phyloP scores from a whole-genome alignment of 1,140 invertebrate species.

The Palaemon carinicauda region DNA sequence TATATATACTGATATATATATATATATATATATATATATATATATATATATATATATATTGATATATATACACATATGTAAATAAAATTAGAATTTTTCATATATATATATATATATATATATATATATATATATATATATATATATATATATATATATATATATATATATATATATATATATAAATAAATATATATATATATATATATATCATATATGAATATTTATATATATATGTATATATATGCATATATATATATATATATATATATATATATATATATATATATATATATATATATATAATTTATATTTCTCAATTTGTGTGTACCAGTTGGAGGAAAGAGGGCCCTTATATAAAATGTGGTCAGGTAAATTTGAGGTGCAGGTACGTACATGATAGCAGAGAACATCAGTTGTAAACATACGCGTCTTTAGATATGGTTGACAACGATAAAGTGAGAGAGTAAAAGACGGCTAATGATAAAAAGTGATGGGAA shows the following conservation, averaged over 20 bases:
- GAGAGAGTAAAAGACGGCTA: too few relatives aligned
- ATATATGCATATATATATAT: constrained; percentile 15
- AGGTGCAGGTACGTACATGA: too few relatives aligned
- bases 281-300: constrained; percentile 5
- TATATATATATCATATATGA: background rate
- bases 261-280: constrained; percentile 18
- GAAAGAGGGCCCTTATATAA: too few relatives aligned
- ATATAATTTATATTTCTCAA: too few relatives aligned
- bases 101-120: constrained; percentile 23
- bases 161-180: constrained; percentile 18
- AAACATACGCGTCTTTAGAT: too few relatives aligned
- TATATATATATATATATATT: constrained; percentile 4
- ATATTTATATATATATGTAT: constrained; percentile 3
- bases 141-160: constrained; percentile 21
- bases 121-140: constrained; percentile 15
- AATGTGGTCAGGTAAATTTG: too few relatives aligned
- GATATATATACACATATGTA: background rate
- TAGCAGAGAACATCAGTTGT: too few relatives aligned
- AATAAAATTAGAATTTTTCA: too few relatives aligned
- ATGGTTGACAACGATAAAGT: too few relatives aligned
- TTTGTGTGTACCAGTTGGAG: background rate
- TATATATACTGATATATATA: constrained; percentile 18
- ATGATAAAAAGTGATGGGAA: too few relatives aligned
- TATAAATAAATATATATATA: constrained; percentile 8
- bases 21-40: constrained; percentile 16